Evolutionary conservation across 2,888 invertebrate species (phyloP), one percentile per base, ranked within the genome.

Genomic region (Drosophila anomalata): DNA sequence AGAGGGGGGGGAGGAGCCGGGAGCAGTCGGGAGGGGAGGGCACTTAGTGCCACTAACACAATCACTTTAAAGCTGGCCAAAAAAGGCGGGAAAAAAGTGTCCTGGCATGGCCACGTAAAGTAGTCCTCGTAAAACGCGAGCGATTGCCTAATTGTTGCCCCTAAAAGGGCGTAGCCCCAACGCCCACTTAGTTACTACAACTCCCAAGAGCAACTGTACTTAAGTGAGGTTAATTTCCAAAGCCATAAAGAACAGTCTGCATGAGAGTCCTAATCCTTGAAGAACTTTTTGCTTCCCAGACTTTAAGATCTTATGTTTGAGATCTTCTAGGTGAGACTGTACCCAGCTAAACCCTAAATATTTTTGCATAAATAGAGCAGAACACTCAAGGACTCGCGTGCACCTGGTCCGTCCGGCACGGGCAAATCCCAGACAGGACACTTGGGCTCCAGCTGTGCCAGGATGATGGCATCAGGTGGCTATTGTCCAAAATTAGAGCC

Each of bases 91-190:
- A 24, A 24, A 9, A 56, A 47, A 31, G 22, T 12, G 29, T 29
- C 29, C 33, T 17, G 44, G 20, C 20, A 41, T 47, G 47, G 42
- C 61, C 78, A 77, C 78, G 77, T 79, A 41, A 53, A 41, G 51
- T 33, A 55, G 36, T 47, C 60, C 57, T 58, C 67, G 65, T 79
- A 72, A 83, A 77, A 77, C 46, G n/a, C 52, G 39, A 3, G 50
- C 7, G 29, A 39, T 53, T 20, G 47, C 65, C 31, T 65, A 65
- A 65, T 65, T 65, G 63, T 24, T 5, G 54, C 20, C n/a, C 7
- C 22, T 26, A 17, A 42, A 29, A 29, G 42, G 54, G 31, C 42
- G 20, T 44, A 5, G 22, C 12, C 12, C 5, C 12, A 2, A 20
- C 11, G 24, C 61, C 29, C 29, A 31, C 12, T 46, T 33, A 3